Evolutionary conservation across 2,797 vertebrate species (phyloP).

Genomic region (Crocidura indochinensis): DNA sequence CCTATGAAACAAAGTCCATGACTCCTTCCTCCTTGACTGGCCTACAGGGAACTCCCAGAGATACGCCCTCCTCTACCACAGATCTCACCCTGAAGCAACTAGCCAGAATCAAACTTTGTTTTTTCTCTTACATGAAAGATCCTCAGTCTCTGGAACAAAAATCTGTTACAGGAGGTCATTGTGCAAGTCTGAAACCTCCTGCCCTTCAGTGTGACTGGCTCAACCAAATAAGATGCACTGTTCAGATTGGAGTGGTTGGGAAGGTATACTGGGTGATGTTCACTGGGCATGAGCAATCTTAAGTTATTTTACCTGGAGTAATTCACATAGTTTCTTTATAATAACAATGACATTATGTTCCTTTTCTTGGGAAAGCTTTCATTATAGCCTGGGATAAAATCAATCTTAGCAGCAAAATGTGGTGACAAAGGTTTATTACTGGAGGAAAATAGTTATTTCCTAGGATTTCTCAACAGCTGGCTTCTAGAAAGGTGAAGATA

Average conservation of each 20-base stretch:
- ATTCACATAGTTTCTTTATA: conserved; percentile 60
- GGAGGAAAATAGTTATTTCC: not conserved
- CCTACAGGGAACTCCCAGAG: no score
- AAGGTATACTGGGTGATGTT: not conserved
- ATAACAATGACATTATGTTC: conserved; percentile 16
- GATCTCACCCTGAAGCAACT: conserved; percentile 80
- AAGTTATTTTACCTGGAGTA: conserved; percentile 10
- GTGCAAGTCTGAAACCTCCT: conserved; percentile 57
- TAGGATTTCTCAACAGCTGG: not conserved
- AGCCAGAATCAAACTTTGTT: conserved; percentile 77
- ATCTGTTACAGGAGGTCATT: conserved; percentile 63
- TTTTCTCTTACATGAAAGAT: conserved; percentile 77
- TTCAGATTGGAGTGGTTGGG: not conserved
- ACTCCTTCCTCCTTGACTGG: no score
- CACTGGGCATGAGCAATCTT: conserved; percentile 27
- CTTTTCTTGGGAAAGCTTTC: conserved; percentile 37
- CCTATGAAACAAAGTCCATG: not conserved
- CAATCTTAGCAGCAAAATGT: not conserved
- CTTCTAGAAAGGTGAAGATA: not conserved
- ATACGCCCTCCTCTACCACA: conserved; percentile 64
- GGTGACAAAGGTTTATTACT: not conserved
- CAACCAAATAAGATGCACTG: conserved; percentile 32
- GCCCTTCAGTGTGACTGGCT: conserved; percentile 19
- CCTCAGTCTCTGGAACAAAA: conserved; percentile 74
- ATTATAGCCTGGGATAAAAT: conserved; percentile 2